Percentiles rank a stretch among this genome's conserved stretches.
Evolutionary conservation across 23 tunicate species (phyloP).

Genomic region (Trididemnum clinides): DNA sequence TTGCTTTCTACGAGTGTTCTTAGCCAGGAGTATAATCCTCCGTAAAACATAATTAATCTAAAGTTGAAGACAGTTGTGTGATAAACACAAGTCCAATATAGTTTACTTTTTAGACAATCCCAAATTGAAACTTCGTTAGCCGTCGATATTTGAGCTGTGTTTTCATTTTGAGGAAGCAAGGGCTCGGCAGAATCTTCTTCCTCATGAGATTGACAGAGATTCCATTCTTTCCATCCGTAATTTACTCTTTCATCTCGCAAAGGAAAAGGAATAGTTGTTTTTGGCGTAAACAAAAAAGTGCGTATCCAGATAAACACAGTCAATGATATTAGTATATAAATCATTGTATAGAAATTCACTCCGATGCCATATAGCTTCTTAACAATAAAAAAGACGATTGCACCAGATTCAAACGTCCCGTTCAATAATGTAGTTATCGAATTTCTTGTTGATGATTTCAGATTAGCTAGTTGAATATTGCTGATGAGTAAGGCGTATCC

Average conservation of each 20-base stretch:
- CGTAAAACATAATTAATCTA: slow-evolving; percentile 7
- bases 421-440: background rate
- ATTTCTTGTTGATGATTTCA: background rate
- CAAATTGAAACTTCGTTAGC: background rate
- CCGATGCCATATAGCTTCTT: slow-evolving; percentile 1
- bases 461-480: slow-evolving; percentile 32
- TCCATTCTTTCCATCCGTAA: slow-evolving; percentile 22
- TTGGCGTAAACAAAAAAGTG: slow-evolving; percentile 37
- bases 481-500: slow-evolving; percentile 14
- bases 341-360: background rate
- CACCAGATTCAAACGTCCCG: slow-evolving; percentile 34
- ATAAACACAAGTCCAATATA: slow-evolving; percentile 33
- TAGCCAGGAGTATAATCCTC: slow-evolving; percentile 22
- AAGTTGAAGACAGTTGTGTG: background rate
- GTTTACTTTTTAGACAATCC: background rate
- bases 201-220: background rate
- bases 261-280: slow-evolving; percentile 1
- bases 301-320: background rate
- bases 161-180: background rate
- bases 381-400: slow-evolving; percentile 20
- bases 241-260: background rate
- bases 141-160: background rate
- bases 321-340: background rate
- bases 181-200: background rate
- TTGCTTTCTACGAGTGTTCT: background rate